Evolutionary conservation across 2,888 invertebrate species (phyloP).

Genomic region (Phaedon cochleariae): DNA sequence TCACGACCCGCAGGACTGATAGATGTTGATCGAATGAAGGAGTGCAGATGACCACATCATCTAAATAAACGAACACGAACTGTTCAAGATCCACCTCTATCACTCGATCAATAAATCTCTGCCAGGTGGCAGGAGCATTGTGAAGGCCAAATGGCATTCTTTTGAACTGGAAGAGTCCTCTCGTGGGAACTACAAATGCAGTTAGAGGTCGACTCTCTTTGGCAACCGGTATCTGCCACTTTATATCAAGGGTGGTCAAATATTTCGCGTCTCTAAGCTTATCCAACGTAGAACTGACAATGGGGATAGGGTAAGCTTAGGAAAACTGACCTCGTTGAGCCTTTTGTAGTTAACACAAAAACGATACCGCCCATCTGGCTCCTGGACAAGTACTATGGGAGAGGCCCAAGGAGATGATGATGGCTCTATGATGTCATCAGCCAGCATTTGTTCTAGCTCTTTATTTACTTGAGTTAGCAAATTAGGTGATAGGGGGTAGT

Average conservation of each 20-base stretch:
- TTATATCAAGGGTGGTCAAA: constrained; percentile 27
- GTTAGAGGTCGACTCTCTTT: constrained; percentile 36
- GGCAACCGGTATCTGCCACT: constrained; percentile 21
- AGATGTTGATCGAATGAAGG: constrained; percentile 33
- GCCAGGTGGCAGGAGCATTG: constrained; percentile 44
- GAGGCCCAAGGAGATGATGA: constrained; percentile 49
- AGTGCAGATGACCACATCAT: constrained; percentile 42
- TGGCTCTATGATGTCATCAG: constrained; percentile 42
- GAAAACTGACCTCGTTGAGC: constrained; percentile 39
- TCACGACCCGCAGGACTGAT: constrained; percentile 34
- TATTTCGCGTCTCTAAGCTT: constrained; percentile 23
- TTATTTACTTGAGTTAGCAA: constrained; percentile 23
- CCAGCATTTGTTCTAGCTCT: constrained; percentile 42
- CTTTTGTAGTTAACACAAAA: constrained; percentile 44
- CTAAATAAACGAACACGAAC: constrained; percentile 42
- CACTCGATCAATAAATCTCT: constrained; percentile 39
- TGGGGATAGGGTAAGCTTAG: constrained; percentile 26
- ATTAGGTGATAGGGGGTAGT: constrained; percentile 30
- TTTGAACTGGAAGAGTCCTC: constrained; percentile 44
- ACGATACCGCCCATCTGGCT: constrained; percentile 45
- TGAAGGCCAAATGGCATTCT: constrained; percentile 46
- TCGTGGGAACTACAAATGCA: constrained; percentile 45
- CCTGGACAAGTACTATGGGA: constrained; percentile 46
- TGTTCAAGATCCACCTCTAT: constrained; percentile 42
- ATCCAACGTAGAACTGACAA: constrained; percentile 16